phyloP scores from a whole-genome alignment of 1,140 invertebrate genomes.

The Drosophila fuyamai region DNA sequence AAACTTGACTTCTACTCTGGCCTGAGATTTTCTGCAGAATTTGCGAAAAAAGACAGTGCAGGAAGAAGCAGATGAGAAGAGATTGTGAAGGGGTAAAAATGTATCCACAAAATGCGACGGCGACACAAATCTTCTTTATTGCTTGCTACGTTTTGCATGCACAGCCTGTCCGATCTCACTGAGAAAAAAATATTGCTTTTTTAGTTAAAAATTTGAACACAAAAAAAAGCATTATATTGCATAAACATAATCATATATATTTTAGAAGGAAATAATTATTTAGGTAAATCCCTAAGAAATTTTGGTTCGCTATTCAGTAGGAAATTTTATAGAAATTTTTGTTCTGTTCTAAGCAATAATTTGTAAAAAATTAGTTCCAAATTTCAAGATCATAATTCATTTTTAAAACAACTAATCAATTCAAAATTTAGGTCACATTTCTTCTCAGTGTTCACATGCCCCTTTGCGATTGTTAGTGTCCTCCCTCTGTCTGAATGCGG shows the following conservation, averaged over 20 bases:
- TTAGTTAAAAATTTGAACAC: background rate
- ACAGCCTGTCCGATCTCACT: conserved; percentile 30
- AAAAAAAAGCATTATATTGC: too few species aligned
- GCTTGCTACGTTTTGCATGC: conserved; percentile 73
- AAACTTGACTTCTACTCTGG: conserved; percentile 71
- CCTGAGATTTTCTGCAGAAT: conserved; percentile 73
- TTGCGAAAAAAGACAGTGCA: conserved; percentile 49
- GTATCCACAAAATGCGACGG: conserved; percentile 74
- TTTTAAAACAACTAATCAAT: too few species aligned
- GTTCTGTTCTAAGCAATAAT: too few species aligned
- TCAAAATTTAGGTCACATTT: background rate
- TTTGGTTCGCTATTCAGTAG: too few species aligned
- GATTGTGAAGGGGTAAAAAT: conserved; percentile 43
- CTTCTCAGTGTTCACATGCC: conserved; percentile 5
- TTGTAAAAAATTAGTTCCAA: too few species aligned
- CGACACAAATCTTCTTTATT: conserved; percentile 81
- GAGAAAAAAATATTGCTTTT: background rate
- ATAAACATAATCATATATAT: too few species aligned
- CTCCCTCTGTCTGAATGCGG: conserved; percentile 29
- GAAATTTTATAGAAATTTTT: too few species aligned
- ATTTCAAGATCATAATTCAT: too few species aligned
- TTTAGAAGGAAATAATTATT: too few species aligned
- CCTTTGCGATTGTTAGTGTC: conserved; percentile 9
- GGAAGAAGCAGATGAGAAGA: conserved; percentile 17
- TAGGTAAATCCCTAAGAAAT: too few species aligned